phyloP scores from a whole-genome alignment of 30 jellyfish, hydroid and myxozoan genomes.

The Cassiopea xamachana region DNA sequence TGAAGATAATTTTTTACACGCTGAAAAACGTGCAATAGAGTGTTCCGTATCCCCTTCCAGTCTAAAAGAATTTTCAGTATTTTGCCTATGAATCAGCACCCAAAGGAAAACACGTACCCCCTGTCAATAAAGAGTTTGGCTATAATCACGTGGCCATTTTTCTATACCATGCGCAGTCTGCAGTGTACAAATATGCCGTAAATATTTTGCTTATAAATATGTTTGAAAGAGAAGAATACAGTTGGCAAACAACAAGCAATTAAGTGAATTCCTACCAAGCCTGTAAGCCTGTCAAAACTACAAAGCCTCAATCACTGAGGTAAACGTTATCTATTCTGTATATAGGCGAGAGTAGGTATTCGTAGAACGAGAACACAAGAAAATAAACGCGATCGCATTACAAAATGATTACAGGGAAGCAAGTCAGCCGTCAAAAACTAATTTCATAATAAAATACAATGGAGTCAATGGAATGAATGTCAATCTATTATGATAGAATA shows the following conservation, averaged over 20 bases:
- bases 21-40: too few species aligned
- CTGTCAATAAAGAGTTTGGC: neutral
- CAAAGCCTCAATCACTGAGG: conserved; percentile 49
- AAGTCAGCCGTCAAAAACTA: conserved; percentile 15
- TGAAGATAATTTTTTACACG: too few species aligned
- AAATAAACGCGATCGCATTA: conserved; percentile 40
- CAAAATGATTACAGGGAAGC: conserved; percentile 26
- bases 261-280: conserved; percentile 58
- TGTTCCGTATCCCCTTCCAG: too few species aligned
- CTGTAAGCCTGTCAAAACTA: conserved; percentile 63
- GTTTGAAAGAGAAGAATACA: conserved; percentile 12
- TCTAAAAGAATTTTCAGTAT: neutral
- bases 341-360: neutral
- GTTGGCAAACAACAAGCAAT: conserved; percentile 4
- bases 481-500: conserved; percentile 15
- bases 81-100: neutral
- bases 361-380: neutral
- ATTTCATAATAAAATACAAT: conserved; percentile 26
- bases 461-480: conserved; percentile 29
- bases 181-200: conserved; percentile 27
- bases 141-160: neutral
- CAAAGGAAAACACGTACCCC: neutral
- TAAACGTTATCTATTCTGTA: neutral
- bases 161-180: conserved; percentile 26
- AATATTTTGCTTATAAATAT: conserved; percentile 5